Percentiles rank a stretch among this genome's conserved stretches.
Evolutionary conservation across 2,113 vertebrate genomes (phyloP).

Genomic region (Heterotilapia buettikoferi): DNA sequence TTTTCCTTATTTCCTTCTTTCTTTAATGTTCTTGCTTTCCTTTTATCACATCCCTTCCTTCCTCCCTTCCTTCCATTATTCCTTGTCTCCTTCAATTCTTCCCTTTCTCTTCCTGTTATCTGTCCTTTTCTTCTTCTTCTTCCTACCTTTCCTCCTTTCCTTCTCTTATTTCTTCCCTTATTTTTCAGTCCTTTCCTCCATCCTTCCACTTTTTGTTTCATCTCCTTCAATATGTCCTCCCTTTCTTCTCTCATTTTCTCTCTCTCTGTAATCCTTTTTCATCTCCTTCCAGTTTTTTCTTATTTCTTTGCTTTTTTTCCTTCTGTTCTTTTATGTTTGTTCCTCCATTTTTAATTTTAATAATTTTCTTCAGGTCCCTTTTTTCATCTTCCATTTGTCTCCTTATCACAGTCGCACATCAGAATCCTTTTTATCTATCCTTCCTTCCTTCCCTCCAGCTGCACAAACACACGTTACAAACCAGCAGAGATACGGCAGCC

Average conservation of each 20-base stretch:
- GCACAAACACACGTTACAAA: neutral
- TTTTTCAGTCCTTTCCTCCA: neutral
- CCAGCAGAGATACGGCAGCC: neutral
- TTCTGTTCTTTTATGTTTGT: neutral
- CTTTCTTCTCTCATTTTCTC: neutral
- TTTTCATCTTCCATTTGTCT: neutral
- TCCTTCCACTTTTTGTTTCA: neutral
- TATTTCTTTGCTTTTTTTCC: neutral
- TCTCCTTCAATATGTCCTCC: neutral
- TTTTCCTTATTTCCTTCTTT: neutral
- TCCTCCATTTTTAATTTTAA: neutral
- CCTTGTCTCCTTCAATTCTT: neutral
- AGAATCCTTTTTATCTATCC: neutral
- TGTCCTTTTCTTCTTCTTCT: neutral
- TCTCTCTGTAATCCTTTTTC: neutral
- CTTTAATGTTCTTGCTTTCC: neutral
- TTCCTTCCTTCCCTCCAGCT: conserved; percentile 19
- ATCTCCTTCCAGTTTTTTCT: neutral
- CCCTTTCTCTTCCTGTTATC: neutral
- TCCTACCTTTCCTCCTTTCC: neutral
- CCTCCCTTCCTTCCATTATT: neutral
- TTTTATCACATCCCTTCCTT: neutral
- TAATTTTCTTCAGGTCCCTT: neutral
- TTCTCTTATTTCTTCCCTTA: neutral
- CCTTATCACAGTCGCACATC: neutral